Conservation (phyloP, 30 jellyfish, hydroid and myxozoan species). For the Catostylus mosaicus region DNA sequence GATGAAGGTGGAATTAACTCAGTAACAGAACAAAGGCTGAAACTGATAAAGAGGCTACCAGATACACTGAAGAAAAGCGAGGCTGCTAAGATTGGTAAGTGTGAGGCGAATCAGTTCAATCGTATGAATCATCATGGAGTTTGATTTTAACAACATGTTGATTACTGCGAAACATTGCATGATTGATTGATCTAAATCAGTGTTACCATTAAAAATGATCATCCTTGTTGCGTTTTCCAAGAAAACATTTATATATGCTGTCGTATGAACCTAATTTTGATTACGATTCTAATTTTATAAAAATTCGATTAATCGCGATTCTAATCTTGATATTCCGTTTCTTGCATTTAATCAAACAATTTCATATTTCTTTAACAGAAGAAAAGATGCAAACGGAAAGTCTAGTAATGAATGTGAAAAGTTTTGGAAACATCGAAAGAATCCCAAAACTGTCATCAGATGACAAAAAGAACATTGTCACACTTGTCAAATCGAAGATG, state of each 20-base stretch:
- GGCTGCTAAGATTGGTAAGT: constrained; percentile 29
- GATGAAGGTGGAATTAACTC: constrained; percentile 67
- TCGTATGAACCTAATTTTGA: too few species aligned
- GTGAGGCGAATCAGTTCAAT: neutral
- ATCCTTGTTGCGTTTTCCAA: too few species aligned
- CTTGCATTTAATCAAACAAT: too few species aligned
- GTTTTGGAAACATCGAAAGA: constrained; percentile 51
- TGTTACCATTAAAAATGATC: too few species aligned
- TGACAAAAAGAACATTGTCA: constrained; percentile 17
- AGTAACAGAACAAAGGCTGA: constrained; percentile 65
- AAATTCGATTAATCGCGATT: too few species aligned
- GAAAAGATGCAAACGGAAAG: neutral
- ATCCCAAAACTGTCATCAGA: constrained; percentile 25
- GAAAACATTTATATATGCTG: too few species aligned
- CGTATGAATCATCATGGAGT: too few species aligned
- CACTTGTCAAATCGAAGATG: constrained; percentile 9
- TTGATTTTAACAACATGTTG: too few species aligned
- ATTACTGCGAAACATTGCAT: too few species aligned
- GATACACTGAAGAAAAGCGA: constrained; percentile 28
- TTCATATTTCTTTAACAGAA: constrained; percentile 2
- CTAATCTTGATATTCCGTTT: too few species aligned
- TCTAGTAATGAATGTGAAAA: constrained; percentile 37
- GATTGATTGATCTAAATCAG: too few species aligned
- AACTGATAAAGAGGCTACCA: constrained; percentile 12
- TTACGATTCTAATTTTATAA: too few species aligned